A percentile compares a stretch with the other conserved stretches of the same genome.
Evolutionary conservation across 2,113 vertebrate species (phyloP).

Genomic region (Saguinus midas): DNA sequence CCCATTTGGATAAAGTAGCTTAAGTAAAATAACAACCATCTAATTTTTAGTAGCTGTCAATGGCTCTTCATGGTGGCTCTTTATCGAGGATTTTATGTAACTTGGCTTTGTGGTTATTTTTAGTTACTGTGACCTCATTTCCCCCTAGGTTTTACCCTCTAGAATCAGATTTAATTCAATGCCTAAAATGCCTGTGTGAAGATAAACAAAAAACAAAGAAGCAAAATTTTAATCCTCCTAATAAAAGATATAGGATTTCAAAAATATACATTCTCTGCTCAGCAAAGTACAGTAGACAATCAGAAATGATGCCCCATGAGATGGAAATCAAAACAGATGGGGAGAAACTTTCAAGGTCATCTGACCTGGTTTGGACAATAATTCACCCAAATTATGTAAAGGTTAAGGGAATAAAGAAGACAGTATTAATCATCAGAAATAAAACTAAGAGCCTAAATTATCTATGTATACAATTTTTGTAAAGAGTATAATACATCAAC

Average conservation of each 20-base stretch:
- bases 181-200: background rate
- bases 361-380: background rate
- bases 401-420: background rate
- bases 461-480: background rate
- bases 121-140: background rate
- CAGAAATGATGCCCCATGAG: background rate
- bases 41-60: background rate
- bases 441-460: background rate
- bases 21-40: conserved; percentile 18
- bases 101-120: background rate
- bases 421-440: background rate
- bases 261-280: background rate
- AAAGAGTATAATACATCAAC: background rate
- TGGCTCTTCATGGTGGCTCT: background rate
- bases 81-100: background rate
- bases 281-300: background rate
- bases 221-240: background rate
- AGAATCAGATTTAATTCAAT: background rate
- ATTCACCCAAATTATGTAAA: background rate
- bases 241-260: background rate
- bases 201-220: background rate
- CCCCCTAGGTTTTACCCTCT: background rate
- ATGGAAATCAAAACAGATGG: background rate
- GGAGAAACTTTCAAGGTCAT: background rate
- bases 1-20: background rate